Evolutionary conservation across 2,797 vertebrate species (phyloP).

Genomic region (Enteromius thamalakanensis): DNA sequence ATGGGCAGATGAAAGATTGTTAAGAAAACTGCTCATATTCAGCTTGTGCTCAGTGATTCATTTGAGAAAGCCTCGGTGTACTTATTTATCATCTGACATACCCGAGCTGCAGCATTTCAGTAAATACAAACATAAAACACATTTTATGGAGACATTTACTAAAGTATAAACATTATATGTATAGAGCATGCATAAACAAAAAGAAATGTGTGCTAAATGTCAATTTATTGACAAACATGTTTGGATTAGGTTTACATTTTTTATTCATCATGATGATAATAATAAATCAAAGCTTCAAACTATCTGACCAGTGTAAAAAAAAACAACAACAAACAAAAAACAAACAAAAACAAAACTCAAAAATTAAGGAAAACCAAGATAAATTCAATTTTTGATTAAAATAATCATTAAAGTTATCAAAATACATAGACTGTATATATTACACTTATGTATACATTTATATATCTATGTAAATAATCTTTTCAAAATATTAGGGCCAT

Average conservation of each 20-base stretch:
- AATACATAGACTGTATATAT: slow-evolving; percentile 69
- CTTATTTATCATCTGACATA: not conserved
- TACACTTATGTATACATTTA: slow-evolving; percentile 51
- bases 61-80: slow-evolving; percentile 17
- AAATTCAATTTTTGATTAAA: slow-evolving; percentile 27
- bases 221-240: slow-evolving; percentile 66
- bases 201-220: slow-evolving; percentile 64
- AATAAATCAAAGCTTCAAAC: slow-evolving; percentile 58
- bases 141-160: not conserved
- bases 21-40: slow-evolving; percentile 37
- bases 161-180: not conserved
- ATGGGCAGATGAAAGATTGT: slow-evolving; percentile 43
- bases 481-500: slow-evolving; percentile 55
- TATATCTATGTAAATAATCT: slow-evolving; percentile 39
- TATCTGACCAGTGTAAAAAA: slow-evolving; percentile 72
- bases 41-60: slow-evolving; percentile 14
- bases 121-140: not conserved
- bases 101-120: not conserved
- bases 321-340: slow-evolving; percentile 48
- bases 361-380: slow-evolving; percentile 29
- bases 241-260: slow-evolving; percentile 58
- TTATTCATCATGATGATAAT: slow-evolving; percentile 60
- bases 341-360: slow-evolving; percentile 59
- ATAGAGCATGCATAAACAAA: not conserved
- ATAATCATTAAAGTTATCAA: slow-evolving; percentile 68